Percentiles rank a stretch among this genome's conserved stretches.
phyloP scores from a whole-genome alignment of 2,888 invertebrate genomes.

The Mesodorylaimus sp. region DNA sequence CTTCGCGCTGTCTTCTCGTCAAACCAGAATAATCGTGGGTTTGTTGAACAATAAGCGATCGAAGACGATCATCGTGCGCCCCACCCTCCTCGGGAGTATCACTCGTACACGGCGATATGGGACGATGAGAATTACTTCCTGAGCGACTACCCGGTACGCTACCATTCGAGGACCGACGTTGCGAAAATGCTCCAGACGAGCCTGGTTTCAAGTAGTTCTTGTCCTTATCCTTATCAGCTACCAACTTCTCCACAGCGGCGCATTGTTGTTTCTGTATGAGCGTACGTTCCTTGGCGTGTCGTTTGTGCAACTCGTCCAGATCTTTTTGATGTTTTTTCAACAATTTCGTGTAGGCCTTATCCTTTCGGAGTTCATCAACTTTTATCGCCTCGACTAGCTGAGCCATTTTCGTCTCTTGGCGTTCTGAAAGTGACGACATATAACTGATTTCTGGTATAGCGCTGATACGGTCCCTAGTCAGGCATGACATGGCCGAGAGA shows the following conservation, averaged over 20 bases:
- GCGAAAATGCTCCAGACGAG: no score
- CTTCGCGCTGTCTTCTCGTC: conserved; percentile 51
- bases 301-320: conserved; percentile 52
- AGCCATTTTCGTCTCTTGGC: no score
- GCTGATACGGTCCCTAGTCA: no score
- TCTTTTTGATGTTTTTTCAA: conserved; percentile 91
- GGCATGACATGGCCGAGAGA: no score
- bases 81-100: no score
- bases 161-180: no score
- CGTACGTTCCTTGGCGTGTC: conserved; percentile 39
- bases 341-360: conserved; percentile 77
- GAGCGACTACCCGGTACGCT: no score
- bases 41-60: conserved; percentile 63
- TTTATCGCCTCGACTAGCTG: conserved; percentile 71
- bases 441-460: no score
- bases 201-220: no score
- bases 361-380: conserved; percentile 54
- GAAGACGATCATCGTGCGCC: conserved; percentile 29
- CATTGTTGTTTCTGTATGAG: conserved; percentile 52
- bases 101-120: no score
- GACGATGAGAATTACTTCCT: no score
- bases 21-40: conserved; percentile 83
- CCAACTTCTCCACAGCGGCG: conserved; percentile 19
- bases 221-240: conserved; percentile 20
- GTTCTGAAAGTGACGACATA: no score